Base-by-base conservation (phyloP, 2,113 vertebrate genomes). In the Chamaetylas fuelleborni region DNA sequence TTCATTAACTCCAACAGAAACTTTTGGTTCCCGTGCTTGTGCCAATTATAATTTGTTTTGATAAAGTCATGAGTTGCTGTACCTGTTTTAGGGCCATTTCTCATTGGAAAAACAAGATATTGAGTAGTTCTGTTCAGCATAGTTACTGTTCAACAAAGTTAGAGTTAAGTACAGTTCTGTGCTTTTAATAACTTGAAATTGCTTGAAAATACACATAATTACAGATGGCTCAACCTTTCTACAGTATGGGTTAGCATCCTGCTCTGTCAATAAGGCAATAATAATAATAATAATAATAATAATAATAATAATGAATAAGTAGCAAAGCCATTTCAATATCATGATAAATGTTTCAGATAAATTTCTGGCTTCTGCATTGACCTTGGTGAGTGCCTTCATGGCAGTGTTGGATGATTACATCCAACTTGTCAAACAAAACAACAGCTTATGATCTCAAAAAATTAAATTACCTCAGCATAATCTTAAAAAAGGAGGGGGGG, bases 281-380 rank as follows among this genome's bases (percentile, higher is more conserved):
- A 90, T 85, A 88, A 89, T 82, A 92, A 87, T 86, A 91, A 94
- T 77, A 91, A 83, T 51, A 80, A 95, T 87, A 78, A 90, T 82
- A 92, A 89, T 82, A 92, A 89, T 86, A 91, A 94, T 77, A 91
- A 87, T 86, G 70, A 22, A 93, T 90, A 95, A 93, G 48, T 74
- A 92, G 56, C 56, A 67, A 78, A 86, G 36, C 67, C 74, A 77
- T 94, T 90, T 96, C 0, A 5, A 47, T 92, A 72, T 54, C 69
- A 82, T 94, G 74, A 95, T 92, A 79, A 91, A 85, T 69, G 33
- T 78, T 97, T 92, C 77, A 89, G 89, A 95, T 95, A 91, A 97
- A 84, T 88, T 95, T 47, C 45, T 88, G 92, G 65, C 43, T 86
- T 84, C 12, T 33, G 53, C 53, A 33, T 2, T 93, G 82, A 81